A percentile compares a stretch with the other conserved stretches of the same genome.
Conservation (phyloP, 2,113 vertebrate genomes). For the Smithornis capensis region DNA sequence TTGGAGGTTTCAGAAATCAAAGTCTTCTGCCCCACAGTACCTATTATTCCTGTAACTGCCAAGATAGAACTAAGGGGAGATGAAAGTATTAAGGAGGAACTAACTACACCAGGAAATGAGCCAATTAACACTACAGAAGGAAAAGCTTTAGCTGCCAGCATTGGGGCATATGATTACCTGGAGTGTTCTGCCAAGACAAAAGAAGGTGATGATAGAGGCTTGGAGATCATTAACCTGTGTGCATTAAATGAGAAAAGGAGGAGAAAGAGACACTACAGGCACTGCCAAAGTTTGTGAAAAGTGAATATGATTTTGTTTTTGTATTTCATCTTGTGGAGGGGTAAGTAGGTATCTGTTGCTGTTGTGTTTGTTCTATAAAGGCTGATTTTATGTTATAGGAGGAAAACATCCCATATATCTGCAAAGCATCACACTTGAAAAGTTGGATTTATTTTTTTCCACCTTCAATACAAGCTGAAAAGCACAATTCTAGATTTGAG, state of each 20-base stretch:
- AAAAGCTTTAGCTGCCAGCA: slow-evolving; percentile 8
- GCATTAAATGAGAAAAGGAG: not conserved
- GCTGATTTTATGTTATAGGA: not conserved
- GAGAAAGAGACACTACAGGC: not conserved
- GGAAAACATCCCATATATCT: not conserved
- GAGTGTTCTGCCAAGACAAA: slow-evolving; percentile 22
- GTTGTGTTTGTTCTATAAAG: not conserved
- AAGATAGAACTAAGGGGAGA: not conserved
- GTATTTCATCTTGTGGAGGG: not conserved
- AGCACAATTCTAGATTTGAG: not conserved
- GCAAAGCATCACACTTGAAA: not conserved
- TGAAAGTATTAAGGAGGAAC: not conserved
- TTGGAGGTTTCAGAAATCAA: not conserved
- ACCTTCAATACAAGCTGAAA: not conserved
- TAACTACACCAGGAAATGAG: not conserved
- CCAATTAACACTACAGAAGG: not conserved
- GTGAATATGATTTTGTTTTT: not conserved
- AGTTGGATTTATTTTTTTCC: not conserved
- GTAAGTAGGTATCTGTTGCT: not conserved
- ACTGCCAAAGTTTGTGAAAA: not conserved
- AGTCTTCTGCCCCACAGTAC: not conserved
- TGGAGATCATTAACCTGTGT: not conserved
- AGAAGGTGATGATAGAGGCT: not conserved
- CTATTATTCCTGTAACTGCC: not conserved
- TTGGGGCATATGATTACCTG: not conserved